Base-by-base conservation (phyloP, 2,888 invertebrate species). In the Allacma fusca region DNA sequence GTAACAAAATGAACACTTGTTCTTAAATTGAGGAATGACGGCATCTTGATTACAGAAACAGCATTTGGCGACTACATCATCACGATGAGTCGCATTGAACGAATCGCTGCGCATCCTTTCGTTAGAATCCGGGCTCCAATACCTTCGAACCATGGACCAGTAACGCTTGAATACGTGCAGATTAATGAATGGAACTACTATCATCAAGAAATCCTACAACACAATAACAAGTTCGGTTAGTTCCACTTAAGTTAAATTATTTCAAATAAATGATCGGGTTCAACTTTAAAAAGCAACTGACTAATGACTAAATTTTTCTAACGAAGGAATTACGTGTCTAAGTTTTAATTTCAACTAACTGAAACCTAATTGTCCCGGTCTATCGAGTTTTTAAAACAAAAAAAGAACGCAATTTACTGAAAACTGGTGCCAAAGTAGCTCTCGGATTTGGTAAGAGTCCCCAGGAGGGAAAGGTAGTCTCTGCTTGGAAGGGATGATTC, bases 391-490 rank as follows among this genome's bases (percentile, higher is more conserved):
- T 34, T 9, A 34, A 7, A 34, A 34, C 9, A 34, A 50, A 50
- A 50, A 16, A 13, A 50, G 16, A 13, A 1, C 4, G n/a, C 4
- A 50, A 50, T 50, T 76, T 78, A 83, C 82, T 0, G 82, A 80
- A 80, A 81, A 81, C 57, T 83, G 82, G 73, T 83, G 82, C 82
- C 82, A 83, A 7, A 83, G 69, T 23, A 83, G 78, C 73, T 83
- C 82, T 26, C 82, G 59, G 23, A 81, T 77, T 59, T 81, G 82
- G 65, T 81, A 82, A 13, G 80, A 81, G 50, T 83, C 81, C 9
- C 81, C 80, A 23, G 78, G 78, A 29, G 80, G 68, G 19, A 57
- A 69, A 0, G 81, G 78, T 26, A 79, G 72, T 7, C 72, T 71
- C 12, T 64, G 50, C n/a, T 77, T 19, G 4, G 77, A 78, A 21